Evolutionary conservation across 2,797 vertebrate genomes (phyloP), one percentile per base, ranked within the genome.

Genomic region (Trematomus bernacchii): DNA sequence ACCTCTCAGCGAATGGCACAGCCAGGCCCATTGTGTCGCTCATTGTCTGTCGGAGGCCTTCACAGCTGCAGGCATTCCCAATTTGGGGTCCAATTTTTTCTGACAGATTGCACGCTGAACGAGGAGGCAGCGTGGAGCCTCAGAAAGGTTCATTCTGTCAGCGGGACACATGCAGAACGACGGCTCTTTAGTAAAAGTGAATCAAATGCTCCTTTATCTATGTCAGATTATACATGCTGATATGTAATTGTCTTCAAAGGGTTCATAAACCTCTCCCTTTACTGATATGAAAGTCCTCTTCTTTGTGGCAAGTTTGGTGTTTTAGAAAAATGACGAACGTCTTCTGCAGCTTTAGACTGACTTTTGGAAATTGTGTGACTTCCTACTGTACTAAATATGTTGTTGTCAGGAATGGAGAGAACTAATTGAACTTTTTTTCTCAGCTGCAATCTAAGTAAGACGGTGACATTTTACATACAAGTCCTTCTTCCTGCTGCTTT

Each of bases 1-100:
- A 93, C 92, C 72, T 59, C 67, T 71, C 30, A n/a, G 66, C 79
- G 84, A 79, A 82, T 87, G 77, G 78, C 75, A 66, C 47, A 59
- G 77, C 78, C 81, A 3, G 71, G 76, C 50, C 82, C 78, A 79
- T 87, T 88, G 86, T 88, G 80, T 16, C n/a, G 43, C 82, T 73
- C 79, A 80, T 83, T 88, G 79, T 89, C 79, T 71, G 77, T 55
- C 11, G 0, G 73, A 83, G 75, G 76, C 62, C 76, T 86, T 78
- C 19, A 74, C 90, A 90, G 91, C 81, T 90, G 85, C 86, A 61
- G 82, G 63, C 72, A 3, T 66, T 52, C 60, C 54, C 65, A 58
- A 71, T 81, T 85, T 64, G 57, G 67, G 64, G 37, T 58, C 73
- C 54, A 19, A 48, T 73, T 84, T 54, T 37, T 27, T 85, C 71